Evolutionary conservation across 2,113 vertebrate species (phyloP).

Genomic region (Callospermophilus lateralis): DNA sequence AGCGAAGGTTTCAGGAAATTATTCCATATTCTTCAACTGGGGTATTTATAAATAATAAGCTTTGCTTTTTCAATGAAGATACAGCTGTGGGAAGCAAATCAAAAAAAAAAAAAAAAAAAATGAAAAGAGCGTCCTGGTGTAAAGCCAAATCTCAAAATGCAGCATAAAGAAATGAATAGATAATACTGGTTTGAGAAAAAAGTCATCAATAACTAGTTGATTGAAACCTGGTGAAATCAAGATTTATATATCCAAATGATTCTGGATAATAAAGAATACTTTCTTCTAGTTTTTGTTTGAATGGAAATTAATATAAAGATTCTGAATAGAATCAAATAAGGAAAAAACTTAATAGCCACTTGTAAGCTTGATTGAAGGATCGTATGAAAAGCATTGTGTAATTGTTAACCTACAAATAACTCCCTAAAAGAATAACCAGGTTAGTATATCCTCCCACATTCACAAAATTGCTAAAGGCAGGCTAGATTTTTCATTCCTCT

Average conservation of each 20-base stretch:
- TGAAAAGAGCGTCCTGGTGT: background rate
- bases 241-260: constrained; percentile 30
- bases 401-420: background rate
- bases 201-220: constrained; percentile 24
- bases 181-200: background rate
- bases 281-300: constrained; percentile 53
- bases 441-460: background rate
- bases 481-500: background rate
- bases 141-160: constrained; percentile 1
- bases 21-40: background rate
- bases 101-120: constrained; percentile 24
- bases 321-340: constrained; percentile 56
- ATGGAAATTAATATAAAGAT: constrained; percentile 48
- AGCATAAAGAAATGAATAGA: constrained; percentile 12
- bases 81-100: constrained; percentile 28
- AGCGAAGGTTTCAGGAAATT: constrained; percentile 54
- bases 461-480: background rate
- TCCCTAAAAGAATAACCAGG: background rate
- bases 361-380: background rate
- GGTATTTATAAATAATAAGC: constrained; percentile 51
- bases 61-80: constrained; percentile 58
- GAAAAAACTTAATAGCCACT: background rate
- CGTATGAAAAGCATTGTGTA: background rate
- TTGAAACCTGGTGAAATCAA: constrained; percentile 41
- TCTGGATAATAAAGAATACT: constrained; percentile 11